These are phyloP conservation scores for Lepeophtheirus nordmannii DNA, from an alignment of 2,888 invertebrate genomes.

Conservation along the genomic window DNA sequence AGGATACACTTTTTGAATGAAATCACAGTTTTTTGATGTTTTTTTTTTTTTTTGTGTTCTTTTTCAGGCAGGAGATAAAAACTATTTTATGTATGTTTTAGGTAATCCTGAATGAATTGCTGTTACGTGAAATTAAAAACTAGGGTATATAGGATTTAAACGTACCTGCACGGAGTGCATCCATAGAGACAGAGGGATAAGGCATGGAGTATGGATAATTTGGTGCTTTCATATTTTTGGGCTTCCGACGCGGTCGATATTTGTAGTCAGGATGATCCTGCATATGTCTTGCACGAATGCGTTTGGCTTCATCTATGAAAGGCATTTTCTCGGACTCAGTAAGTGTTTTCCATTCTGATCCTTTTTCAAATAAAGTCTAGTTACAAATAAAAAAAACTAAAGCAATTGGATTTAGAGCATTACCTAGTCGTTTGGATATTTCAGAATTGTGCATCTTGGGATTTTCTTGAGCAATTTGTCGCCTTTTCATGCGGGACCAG, in stretches of 20 bases:
- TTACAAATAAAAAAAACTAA: too few relatives aligned
- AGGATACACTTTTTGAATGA: too few relatives aligned
- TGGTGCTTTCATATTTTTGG: constrained; percentile 46
- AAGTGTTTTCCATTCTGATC: constrained; percentile 69
- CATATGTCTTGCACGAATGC: constrained; percentile 68
- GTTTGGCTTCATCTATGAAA: constrained; percentile 85
- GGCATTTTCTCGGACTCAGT: constrained; percentile 73
- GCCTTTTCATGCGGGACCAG: constrained; percentile 77
- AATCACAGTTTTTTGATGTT: too few relatives aligned
- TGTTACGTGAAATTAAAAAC: too few relatives aligned
- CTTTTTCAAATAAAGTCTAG: too few relatives aligned
- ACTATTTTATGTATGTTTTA: too few relatives aligned
- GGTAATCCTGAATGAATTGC: too few relatives aligned
- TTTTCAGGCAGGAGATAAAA: too few relatives aligned
- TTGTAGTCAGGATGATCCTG: constrained; percentile 80
- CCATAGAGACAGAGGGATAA: constrained; percentile 37
- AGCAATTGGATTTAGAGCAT: too few relatives aligned
- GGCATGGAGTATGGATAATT: constrained; percentile 83
- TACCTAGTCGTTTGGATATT: constrained; percentile 60
- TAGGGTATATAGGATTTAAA: background rate
- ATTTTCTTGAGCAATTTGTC: constrained; percentile 83
- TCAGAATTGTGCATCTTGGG: constrained; percentile 52
- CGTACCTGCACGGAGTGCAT: constrained; percentile 28
- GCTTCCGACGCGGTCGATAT: constrained; percentile 48
- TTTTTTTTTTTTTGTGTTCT: too few relatives aligned